A percentile compares a stretch with the other conserved stretches of the same genome.
phyloP scores from a whole-genome alignment of 2,888 invertebrate species.

The Eupithecia dodoneata region DNA sequence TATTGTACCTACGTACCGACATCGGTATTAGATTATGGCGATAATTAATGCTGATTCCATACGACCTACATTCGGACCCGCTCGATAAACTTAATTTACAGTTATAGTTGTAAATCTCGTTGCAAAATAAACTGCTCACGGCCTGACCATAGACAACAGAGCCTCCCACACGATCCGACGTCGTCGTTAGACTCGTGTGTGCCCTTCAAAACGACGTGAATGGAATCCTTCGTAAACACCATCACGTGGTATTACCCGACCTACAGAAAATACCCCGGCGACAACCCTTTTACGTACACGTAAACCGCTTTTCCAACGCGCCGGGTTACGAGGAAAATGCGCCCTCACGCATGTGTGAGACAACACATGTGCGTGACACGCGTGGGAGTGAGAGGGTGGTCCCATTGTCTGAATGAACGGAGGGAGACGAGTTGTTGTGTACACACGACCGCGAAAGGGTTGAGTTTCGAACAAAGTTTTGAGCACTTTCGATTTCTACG shows the following conservation, averaged over 20 bases:
- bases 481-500: constrained; percentile 77
- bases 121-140: constrained; percentile 79
- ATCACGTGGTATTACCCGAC: constrained; percentile 70
- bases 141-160: constrained; percentile 80
- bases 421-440: constrained; percentile 72
- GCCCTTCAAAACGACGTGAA: constrained; percentile 58
- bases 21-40: constrained; percentile 82
- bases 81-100: constrained; percentile 83
- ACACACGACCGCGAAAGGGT: constrained; percentile 77
- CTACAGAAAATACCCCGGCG: constrained; percentile 43
- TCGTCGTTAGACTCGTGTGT: constrained; percentile 46
- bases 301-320: constrained; percentile 46
- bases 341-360: constrained; percentile 69
- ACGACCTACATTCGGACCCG: constrained; percentile 81
- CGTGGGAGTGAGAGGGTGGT: constrained; percentile 67
- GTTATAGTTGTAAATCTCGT: constrained; percentile 83
- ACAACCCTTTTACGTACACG: constrained; percentile 40
- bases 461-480: constrained; percentile 73
- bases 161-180: constrained; percentile 68
- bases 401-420: constrained; percentile 76
- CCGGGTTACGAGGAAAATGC: constrained; percentile 47
- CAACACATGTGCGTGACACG: constrained; percentile 73
- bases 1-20: constrained; percentile 77
- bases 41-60: constrained; percentile 85
- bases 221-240: constrained; percentile 67